Percentiles rank a stretch among this genome's conserved stretches.
Conservation (phyloP, 2,888 invertebrate genomes). For the Eustalomyia histrio region DNA sequence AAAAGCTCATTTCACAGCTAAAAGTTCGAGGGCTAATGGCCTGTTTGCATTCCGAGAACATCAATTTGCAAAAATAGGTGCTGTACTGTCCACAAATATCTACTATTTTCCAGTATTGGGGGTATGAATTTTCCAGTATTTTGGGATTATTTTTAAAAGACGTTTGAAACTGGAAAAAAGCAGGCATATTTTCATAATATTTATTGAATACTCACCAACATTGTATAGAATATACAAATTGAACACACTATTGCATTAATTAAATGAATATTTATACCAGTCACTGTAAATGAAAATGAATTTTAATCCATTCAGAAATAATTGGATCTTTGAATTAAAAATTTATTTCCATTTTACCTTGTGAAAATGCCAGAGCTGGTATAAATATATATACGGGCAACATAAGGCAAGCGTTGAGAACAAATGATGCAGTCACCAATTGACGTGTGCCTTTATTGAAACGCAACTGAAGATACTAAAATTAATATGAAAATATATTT, state of each 20-base stretch:
- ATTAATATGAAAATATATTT: neutral
- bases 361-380: conserved; percentile 76
- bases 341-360: conserved; percentile 72
- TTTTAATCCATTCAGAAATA: conserved; percentile 55
- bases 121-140: too few relatives aligned
- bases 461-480: neutral
- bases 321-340: conserved; percentile 34
- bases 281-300: conserved; percentile 79
- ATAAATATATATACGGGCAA: conserved; percentile 77
- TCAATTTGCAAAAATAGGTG: too few relatives aligned
- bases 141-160: too few relatives aligned
- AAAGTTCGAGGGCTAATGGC: too few relatives aligned
- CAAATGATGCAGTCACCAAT: conserved; percentile 74
- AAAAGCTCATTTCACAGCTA: too few relatives aligned
- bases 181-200: too few relatives aligned
- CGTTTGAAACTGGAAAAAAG: too few relatives aligned
- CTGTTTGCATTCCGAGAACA: too few relatives aligned
- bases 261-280: conserved; percentile 81
- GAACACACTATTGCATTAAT: conserved; percentile 81
- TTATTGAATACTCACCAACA: conserved; percentile 54
- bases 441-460: conserved; percentile 71
- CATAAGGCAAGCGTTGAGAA: conserved; percentile 73
- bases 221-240: conserved; percentile 81
- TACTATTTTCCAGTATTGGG: too few relatives aligned
- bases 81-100: too few relatives aligned